A percentile compares a stretch with the other conserved stretches of the same genome.
These are phyloP conservation scores for Stenichneumon culpator DNA, from an alignment of 2,888 invertebrate species.

Conservation along the genomic window DNA sequence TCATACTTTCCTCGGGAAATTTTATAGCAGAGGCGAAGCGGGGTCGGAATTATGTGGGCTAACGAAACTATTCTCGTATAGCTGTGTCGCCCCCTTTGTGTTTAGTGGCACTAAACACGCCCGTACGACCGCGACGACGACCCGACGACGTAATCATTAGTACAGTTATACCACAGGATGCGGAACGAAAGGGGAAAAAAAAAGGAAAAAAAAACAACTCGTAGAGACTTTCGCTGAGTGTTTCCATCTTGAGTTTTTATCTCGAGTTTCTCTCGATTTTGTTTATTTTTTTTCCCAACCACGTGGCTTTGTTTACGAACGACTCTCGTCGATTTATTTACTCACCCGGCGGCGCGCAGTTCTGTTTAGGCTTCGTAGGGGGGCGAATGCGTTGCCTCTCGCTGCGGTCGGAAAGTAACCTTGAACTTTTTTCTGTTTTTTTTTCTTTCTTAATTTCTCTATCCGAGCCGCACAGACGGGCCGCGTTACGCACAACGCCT, in stretches of 20 bases:
- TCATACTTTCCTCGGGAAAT: conserved; percentile 1
- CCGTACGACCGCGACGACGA: conserved; percentile 30
- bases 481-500: background rate
- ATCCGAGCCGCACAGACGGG: background rate
- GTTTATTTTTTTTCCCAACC: background rate
- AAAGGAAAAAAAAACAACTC: background rate
- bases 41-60: background rate
- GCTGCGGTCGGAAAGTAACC: background rate
- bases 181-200: conserved; percentile 18
- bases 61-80: conserved; percentile 48
- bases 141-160: conserved; percentile 48
- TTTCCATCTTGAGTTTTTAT: conserved; percentile 39
- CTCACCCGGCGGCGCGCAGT: background rate
- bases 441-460: background rate
- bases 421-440: conserved; percentile 26
- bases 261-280: conserved; percentile 14
- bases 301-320: conserved; percentile 36
- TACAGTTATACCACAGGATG: conserved; percentile 31
- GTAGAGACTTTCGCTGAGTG: background rate
- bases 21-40: conserved; percentile 21
- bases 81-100: conserved; percentile 22
- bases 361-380: conserved; percentile 23
- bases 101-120: conserved; percentile 43
- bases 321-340: conserved; percentile 17
- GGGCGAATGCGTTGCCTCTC: background rate